These are phyloP conservation scores for Gymnocheta viridis DNA, from an alignment of 2,888 invertebrate species.

Conservation along the genomic window DNA sequence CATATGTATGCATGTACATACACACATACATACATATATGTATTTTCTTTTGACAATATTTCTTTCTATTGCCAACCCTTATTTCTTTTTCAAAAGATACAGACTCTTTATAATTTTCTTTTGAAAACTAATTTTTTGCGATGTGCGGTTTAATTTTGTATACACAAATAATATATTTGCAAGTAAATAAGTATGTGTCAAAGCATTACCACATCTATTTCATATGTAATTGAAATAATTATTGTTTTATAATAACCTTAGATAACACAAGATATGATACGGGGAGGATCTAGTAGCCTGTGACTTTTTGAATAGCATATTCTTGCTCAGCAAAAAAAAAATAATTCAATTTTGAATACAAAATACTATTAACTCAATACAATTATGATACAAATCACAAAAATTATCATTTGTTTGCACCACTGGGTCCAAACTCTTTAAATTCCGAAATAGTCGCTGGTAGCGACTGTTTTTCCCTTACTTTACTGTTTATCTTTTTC, in stretches of 20 bases:
- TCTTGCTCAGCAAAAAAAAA: no score
- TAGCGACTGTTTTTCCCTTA: no score
- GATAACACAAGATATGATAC: constrained; percentile 15
- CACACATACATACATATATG: no score
- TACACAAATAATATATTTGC: constrained; percentile 11
- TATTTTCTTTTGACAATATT: constrained; percentile 16
- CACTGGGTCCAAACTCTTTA: no score
- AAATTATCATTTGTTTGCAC: no score
- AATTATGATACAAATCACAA: no score
- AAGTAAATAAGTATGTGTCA: not conserved
- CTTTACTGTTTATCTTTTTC: no score
- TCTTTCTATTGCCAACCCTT: not conserved
- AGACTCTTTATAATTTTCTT: constrained; percentile 22
- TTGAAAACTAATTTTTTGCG: constrained; percentile 24
- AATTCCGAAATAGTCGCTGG: no score
- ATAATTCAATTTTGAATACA: no score
- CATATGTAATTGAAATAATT: constrained; percentile 29
- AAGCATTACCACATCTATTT: constrained; percentile 17
- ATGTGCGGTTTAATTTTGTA: constrained; percentile 4
- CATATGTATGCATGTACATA: no score
- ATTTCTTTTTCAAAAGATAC: constrained; percentile 11
- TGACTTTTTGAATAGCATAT: not conserved
- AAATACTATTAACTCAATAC: no score
- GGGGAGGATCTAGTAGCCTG: not conserved
- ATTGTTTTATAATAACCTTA: constrained; percentile 14